phyloP scores from a whole-genome alignment of 2,888 invertebrate genomes.

The Oeneis ivallda region DNA sequence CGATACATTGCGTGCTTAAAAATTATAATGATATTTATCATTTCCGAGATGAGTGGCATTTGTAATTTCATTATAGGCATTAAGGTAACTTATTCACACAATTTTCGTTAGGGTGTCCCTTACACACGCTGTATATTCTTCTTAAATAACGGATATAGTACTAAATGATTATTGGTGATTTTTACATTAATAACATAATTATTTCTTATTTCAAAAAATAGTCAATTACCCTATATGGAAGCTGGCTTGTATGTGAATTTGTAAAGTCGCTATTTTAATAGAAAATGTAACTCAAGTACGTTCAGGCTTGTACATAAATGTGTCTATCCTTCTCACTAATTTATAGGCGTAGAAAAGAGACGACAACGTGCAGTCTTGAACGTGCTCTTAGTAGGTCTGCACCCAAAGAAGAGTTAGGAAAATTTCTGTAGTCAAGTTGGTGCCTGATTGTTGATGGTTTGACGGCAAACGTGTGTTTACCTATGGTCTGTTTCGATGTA shows the following conservation, averaged over 20 bases:
- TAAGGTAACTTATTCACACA: no score
- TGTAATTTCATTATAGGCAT: no score
- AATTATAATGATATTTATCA: no score
- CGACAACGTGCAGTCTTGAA: slow-evolving; percentile 38
- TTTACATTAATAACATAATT: no score
- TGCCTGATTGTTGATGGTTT: slow-evolving; percentile 69
- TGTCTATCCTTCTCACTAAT: slow-evolving; percentile 27
- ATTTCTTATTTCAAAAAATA: no score
- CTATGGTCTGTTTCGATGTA: slow-evolving; percentile 25
- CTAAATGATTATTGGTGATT: no score
- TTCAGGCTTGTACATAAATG: slow-evolving; percentile 41
- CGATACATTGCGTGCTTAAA: no score
- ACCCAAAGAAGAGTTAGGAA: slow-evolving; percentile 69
- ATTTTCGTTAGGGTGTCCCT: no score
- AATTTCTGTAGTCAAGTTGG: slow-evolving; percentile 75
- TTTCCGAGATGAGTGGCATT: no score
- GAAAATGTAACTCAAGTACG: slow-evolving; percentile 45
- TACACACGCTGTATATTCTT: no score
- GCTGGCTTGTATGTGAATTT: slow-evolving; percentile 33
- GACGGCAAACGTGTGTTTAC: slow-evolving; percentile 16
- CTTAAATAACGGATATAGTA: no score
- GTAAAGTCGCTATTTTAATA: slow-evolving; percentile 34
- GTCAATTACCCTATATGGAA: slow-evolving; percentile 23
- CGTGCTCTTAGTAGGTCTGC: slow-evolving; percentile 47
- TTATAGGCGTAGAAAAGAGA: slow-evolving; percentile 19